A percentile compares a stretch with the other conserved stretches of the same genome.
Conservation (phyloP, 2,797 vertebrate species). For the Etheostoma nigrum region DNA sequence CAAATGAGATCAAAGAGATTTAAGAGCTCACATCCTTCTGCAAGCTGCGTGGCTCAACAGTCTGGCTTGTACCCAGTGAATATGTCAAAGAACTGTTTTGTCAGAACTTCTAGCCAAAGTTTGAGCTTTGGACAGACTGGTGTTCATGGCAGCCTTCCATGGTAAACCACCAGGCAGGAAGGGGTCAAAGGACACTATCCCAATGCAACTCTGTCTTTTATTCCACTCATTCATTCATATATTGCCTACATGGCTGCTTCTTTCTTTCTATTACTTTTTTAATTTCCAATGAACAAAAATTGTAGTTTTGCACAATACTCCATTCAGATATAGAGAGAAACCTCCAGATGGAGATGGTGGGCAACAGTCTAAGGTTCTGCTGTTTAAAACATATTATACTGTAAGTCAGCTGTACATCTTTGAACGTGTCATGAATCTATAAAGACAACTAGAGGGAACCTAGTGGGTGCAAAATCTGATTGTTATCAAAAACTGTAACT, state of each 20-base stretch:
- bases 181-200: slow-evolving; percentile 64
- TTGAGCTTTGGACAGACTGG: slow-evolving; percentile 79
- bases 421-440: background rate
- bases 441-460: background rate
- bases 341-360: background rate
- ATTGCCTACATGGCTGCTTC: no score
- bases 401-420: background rate
- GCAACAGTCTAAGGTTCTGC: background rate
- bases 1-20: background rate
- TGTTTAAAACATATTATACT: background rate
- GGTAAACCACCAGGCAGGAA: slow-evolving; percentile 62
- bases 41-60: slow-evolving; percentile 10
- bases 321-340: no score
- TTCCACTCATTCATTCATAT: slow-evolving; percentile 14
- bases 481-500: no score
- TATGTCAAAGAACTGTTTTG: slow-evolving; percentile 19
- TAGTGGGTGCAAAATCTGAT: no score
- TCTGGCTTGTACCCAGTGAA: slow-evolving; percentile 14
- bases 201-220: slow-evolving; percentile 6
- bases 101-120: slow-evolving; percentile 29
- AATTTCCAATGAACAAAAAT: background rate
- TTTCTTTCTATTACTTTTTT: background rate
- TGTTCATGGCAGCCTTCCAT: slow-evolving; percentile 71
- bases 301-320: background rate
- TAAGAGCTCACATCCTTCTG: slow-evolving; percentile 48